These are phyloP conservation scores for Oceanodroma leucorhoa DNA, from an alignment of 2,797 vertebrate genomes.

Conservation along the genomic window DNA sequence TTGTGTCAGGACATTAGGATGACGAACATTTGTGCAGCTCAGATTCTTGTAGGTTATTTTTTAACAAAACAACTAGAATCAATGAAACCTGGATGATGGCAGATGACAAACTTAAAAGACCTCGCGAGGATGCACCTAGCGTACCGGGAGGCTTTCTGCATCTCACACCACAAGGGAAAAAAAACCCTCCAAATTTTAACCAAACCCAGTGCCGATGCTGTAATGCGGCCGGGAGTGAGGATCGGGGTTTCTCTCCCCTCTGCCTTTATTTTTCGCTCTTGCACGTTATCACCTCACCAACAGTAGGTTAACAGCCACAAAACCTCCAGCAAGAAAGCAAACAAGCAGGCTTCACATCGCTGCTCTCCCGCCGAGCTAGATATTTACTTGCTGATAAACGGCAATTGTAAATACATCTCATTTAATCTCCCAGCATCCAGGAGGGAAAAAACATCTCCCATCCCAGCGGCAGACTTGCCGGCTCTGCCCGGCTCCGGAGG, in stretches of 20 bases:
- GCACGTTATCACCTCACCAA: slow-evolving; percentile 53
- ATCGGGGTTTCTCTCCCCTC: not conserved
- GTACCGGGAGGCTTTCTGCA: not conserved
- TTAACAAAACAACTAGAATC: slow-evolving; percentile 48
- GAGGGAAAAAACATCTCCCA: not conserved
- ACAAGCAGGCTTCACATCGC: slow-evolving; percentile 1
- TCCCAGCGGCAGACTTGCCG: not conserved
- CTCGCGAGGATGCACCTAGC: slow-evolving; percentile 28
- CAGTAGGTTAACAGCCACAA: slow-evolving; percentile 64
- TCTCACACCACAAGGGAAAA: not conserved
- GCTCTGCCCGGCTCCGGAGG: not conserved
- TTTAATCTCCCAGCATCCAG: slow-evolving; percentile 63
- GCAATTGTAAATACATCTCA: slow-evolving; percentile 65
- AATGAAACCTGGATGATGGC: slow-evolving; percentile 24
- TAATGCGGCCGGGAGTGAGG: not conserved
- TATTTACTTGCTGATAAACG: slow-evolving; percentile 68
- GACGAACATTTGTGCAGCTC: slow-evolving; percentile 34
- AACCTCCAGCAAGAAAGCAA: slow-evolving; percentile 49
- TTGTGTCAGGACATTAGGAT: slow-evolving; percentile 39
- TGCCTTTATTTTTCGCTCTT: not conserved
- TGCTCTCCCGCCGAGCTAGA: slow-evolving; percentile 28
- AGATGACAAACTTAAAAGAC: slow-evolving; percentile 53
- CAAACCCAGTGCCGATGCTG: not conserved
- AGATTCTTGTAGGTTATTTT: slow-evolving; percentile 36
- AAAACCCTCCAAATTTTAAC: not conserved